Base-by-base conservation (phyloP, 2,113 vertebrate species). In the Onychostruthus taczanowskii region DNA sequence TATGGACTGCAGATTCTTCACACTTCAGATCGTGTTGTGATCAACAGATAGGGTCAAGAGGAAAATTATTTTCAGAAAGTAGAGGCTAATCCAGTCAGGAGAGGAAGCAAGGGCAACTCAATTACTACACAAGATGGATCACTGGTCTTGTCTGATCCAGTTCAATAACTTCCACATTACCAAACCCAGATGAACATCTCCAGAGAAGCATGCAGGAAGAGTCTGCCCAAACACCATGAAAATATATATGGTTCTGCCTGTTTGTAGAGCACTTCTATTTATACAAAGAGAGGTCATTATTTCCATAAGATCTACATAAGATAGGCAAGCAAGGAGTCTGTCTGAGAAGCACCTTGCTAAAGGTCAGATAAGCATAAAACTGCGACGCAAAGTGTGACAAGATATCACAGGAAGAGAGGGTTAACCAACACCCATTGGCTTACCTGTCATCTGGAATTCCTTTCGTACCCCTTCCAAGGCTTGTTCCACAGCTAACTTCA, bases 401-500 rank as follows among this genome's bases (percentile, higher is more conserved):
- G 69, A 94, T 98, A 82, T 15, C 58, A 97, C 97, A 86, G 58
- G 26, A 52, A 58, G 16, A 53, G 46, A 94, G 9, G n/a, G 39
- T 16, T 43, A 86, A 64, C 23, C 43, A n/a, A 73, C 12, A 52
- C 9, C 30, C 3, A 0, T 31, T 31, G 41, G 20, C 98, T 97
- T 98, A 98, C 98, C 98, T 89, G 89, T 50, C 17, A 73, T 53
- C 39, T 44, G 35, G 19, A 97, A 91, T 74, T 98, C 97, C 10
- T 46, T 7, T 27, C 67, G 74, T 27, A 99, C 97, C 6, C 63
- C 56, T 35, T 85, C 3, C 93, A 98, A 17, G 41, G 98, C 99
- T 35, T 33, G 5, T 0, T 95, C 0, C 93, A 99, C 98, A 3
- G 97, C 98, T 1, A 7, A 53, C 94, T 87, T 2, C 68, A 99